Percentiles rank a stretch among this genome's conserved stretches.
Evolutionary conservation across 2,797 vertebrate genomes (phyloP).

Genomic region (Rhincodon typus): DNA sequence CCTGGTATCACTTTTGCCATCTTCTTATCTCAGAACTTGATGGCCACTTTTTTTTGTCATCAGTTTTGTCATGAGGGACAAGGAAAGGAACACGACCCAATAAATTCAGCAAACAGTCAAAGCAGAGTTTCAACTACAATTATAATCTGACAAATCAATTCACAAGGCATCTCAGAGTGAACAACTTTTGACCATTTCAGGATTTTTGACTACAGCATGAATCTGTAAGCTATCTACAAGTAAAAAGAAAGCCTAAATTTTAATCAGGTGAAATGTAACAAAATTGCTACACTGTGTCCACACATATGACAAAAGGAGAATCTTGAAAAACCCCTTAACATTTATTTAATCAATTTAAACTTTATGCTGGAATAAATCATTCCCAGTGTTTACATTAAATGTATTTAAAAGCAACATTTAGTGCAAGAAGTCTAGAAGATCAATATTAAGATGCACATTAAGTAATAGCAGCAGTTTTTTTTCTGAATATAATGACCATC

Average conservation of each 20-base stretch:
- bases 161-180: neutral
- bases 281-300: neutral
- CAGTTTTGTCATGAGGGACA: too few species aligned
- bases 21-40: too few species aligned
- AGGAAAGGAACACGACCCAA: neutral
- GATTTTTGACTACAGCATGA: neutral
- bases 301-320: neutral
- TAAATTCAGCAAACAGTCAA: neutral
- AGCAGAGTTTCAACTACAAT: too few species aligned
- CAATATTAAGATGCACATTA: constrained; percentile 22
- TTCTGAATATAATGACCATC: neutral
- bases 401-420: neutral
- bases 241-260: neutral
- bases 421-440: neutral
- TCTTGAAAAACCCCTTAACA: neutral
- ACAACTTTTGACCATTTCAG: neutral
- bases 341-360: neutral
- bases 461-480: neutral
- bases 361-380: neutral
- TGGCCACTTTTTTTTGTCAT: too few species aligned
- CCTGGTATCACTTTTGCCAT: too few species aligned
- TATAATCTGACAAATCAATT: too few species aligned
- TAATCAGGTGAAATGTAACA: neutral
- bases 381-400: neutral
- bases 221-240: neutral